Percentiles rank a stretch among this genome's conserved stretches.
phyloP scores from a whole-genome alignment of 37 sponge, comb jelly and placozoan species.

The Spongilla lacustris region DNA sequence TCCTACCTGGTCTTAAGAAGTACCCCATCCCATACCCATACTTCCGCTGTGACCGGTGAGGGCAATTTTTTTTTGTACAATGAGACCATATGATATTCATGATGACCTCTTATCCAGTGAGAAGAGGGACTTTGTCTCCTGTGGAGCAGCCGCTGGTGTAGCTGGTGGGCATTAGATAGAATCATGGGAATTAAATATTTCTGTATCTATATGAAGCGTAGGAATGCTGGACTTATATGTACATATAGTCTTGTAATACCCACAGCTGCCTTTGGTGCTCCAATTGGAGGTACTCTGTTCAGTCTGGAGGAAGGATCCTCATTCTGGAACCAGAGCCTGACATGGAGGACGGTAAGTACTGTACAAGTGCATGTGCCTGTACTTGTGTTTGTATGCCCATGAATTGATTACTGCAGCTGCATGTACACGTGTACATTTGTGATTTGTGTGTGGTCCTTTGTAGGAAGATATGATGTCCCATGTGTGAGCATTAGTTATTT shows the following conservation, averaged over 20 bases:
- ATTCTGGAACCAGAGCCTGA: conserved; percentile 95
- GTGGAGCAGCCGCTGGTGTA: conserved; percentile 96
- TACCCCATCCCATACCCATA: conserved; percentile 43
- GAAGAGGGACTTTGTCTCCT: conserved; percentile 92
- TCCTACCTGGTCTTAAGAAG: neutral
- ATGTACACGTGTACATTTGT: too few relatives aligned
- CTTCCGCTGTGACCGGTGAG: conserved; percentile 78
- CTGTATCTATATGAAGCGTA: neutral
- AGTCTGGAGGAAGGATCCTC: conserved; percentile 96
- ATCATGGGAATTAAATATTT: too few relatives aligned
- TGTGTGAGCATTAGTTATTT: too few relatives aligned
- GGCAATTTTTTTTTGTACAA: neutral
- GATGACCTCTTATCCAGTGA: conserved; percentile 35
- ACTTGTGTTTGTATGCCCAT: too few relatives aligned
- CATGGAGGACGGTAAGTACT: conserved; percentile 89
- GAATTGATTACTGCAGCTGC: too few relatives aligned
- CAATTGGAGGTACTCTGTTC: conserved; percentile 96
- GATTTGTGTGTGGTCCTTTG: too few relatives aligned
- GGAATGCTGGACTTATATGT: neutral
- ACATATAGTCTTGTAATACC: too few relatives aligned
- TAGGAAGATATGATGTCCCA: too few relatives aligned
- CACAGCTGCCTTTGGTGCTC: conserved; percentile 93
- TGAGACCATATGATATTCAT: neutral
- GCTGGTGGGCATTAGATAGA: conserved; percentile 39
- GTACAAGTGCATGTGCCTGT: too few relatives aligned